Evolutionary conservation across 2,113 vertebrate species (phyloP), one percentile per base, ranked within the genome.

Genomic region (Cranoglanis bouderius): DNA sequence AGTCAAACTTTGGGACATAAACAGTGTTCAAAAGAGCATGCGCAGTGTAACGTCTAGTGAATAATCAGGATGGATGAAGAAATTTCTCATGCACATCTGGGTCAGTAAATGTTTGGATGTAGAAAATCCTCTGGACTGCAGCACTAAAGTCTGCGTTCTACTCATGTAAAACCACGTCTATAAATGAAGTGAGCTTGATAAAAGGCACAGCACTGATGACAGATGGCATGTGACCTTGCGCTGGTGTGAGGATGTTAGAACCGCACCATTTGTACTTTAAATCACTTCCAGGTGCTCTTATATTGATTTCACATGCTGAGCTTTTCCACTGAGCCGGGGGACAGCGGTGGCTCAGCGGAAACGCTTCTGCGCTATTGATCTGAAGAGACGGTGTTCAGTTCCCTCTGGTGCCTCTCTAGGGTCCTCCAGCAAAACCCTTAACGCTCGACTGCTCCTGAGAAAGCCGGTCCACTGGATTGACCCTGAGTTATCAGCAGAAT

Each of bases 141-240:
- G 70, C 18, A 40, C 19, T 24, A 10, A 21, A 55, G 46, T 12
- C 29, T 7, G 32, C 26, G 9, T 53, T 51, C 57, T 49, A 18
- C 78, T 86, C 40, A n/a, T 75, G 38, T 75, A 65, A 43, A 61
- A 55, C 7, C 24, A 8, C 0, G 21, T 80, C 32, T 32, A 38
- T 35, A 81, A 82, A 85, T 82, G 19, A 85, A 55, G 61, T 78
- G 57, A 55, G 38, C 55, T 87, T 51, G 65, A 75, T 59, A 83
- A 29, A n/a, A 74, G 26, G 10, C 32, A 35, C 21, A 51, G 80
- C 21, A 14, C 72, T 70, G 65, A 70, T 89, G 87, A 87, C 70
- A 87, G 38, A 32, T 80, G 88, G 29, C 78, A 65, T 46, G 21
- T 87, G 80, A 84, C 72, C 87, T 32, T 9, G 29, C n/a, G 14